A percentile compares a stretch with the other conserved stretches of the same genome.
Evolutionary conservation across 2,888 invertebrate genomes (phyloP).

Genomic region (Girardia tigrina): DNA sequence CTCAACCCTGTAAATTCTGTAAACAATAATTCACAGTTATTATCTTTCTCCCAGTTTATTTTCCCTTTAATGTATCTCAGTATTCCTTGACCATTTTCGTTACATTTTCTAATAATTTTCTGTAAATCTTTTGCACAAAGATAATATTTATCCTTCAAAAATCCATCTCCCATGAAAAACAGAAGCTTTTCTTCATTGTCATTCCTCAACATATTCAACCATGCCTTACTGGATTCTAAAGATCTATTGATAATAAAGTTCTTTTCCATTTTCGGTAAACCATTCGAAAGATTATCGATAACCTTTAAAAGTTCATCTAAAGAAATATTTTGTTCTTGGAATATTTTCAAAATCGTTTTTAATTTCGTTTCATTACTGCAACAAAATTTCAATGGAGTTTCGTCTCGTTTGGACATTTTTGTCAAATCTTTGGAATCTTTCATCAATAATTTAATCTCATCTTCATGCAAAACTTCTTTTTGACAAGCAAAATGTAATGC

Average conservation of each 20-base stretch:
- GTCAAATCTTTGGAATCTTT: neutral
- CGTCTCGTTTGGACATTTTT: neutral
- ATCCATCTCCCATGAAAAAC: neutral
- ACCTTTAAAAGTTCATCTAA: neutral
- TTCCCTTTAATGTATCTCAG: neutral
- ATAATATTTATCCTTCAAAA: neutral
- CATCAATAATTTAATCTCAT: neutral
- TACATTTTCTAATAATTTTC: neutral
- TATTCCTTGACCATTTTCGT: neutral
- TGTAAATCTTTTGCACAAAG: neutral
- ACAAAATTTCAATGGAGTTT: neutral
- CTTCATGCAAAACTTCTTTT: neutral
- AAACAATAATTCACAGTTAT: neutral
- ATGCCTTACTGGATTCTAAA: neutral
- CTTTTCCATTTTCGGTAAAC: neutral
- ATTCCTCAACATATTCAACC: neutral
- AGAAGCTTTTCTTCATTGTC: neutral
- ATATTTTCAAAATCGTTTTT: neutral
- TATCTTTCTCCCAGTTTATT: neutral
- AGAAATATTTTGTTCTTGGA: neutral
- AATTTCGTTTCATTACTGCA: neutral
- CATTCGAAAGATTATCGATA: neutral
- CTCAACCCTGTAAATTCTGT: neutral
- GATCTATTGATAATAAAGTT: neutral
- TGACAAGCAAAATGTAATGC: neutral